Base-by-base conservation (phyloP, 2,113 vertebrate species). In the Xiphophorus maculatus region DNA sequence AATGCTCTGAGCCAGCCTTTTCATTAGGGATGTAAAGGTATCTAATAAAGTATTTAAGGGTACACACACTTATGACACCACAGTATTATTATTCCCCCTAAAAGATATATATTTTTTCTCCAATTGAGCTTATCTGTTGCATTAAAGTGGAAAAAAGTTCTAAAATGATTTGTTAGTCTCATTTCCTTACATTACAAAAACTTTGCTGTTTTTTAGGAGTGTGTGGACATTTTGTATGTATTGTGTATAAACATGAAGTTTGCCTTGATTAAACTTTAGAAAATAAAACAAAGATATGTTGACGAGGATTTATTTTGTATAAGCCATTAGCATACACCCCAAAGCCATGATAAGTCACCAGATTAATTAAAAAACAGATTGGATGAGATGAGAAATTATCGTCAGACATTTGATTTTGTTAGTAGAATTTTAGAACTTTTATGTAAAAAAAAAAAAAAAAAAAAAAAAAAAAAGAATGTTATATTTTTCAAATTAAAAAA, bases 321-420 rank as follows among this genome's bases (percentile, higher is more conserved):
- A 17, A 51, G 66, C 69, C 10, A 60, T 12, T 69, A 2, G 67
- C 78, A 67, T 32, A 40, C 32, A 78, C 30, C 72, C 76, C 29
- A 82, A 77, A 81, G 69, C 64, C 67, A 78, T 15, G n/a, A 74
- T 37, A 44, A 72, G 63, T 68, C 77, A 76, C 68, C 28, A 64
- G 4, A 64, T 42, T n/a, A 37, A 71, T 61, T 54, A 27, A 54
- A 66, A 51, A 3, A 29, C 0, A 29, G 13, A 25, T 40, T 28
- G 67, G 68, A 81, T 83, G 28, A 54, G 33, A 58, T 54, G 29
- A 12, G 69, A 32, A 63, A 66, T 37, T 60, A 54, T 5, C 67
- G 67, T 62, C 69, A 14, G n/a, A 58, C 22, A 44, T 68, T 48
- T 74, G 42, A 25, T n/a, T 15, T 14, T 62, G 74, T 73, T 29